Evolutionary conservation across 2,797 vertebrate species (phyloP).

Genomic region (Megaceryle alcyon): DNA sequence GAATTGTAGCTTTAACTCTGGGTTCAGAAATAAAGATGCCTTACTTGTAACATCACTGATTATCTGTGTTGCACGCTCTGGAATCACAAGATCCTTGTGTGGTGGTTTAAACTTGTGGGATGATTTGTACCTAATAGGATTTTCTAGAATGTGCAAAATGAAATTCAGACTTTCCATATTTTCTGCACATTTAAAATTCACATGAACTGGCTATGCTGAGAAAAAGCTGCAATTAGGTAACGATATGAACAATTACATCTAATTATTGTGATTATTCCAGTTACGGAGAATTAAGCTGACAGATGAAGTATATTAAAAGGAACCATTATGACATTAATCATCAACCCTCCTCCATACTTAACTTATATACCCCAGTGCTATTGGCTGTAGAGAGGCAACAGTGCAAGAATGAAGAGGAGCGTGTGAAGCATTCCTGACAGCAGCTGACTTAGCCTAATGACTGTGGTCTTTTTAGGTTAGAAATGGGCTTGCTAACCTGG

Average conservation of each 20-base stretch:
- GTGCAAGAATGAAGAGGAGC: not conserved
- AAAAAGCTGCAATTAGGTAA: conserved; percentile 3
- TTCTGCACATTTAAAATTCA: not conserved
- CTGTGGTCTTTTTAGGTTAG: not conserved
- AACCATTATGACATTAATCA: conserved; percentile 21
- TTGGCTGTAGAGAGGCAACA: not conserved
- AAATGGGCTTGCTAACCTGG: not conserved
- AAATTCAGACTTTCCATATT: not conserved
- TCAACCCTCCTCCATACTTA: not conserved
- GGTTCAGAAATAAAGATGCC: not conserved
- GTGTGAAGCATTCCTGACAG: not conserved
- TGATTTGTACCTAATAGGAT: not conserved
- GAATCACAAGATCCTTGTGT: not conserved
- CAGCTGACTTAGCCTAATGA: not conserved
- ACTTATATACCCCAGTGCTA: not conserved
- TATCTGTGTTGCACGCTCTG: not conserved
- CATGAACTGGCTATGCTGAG: not conserved
- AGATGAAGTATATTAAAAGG: conserved; percentile 23
- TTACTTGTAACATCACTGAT: not conserved
- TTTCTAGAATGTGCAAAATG: not conserved
- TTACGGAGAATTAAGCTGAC: conserved; percentile 35
- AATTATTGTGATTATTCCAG: conserved; percentile 48
- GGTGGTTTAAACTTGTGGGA: not conserved
- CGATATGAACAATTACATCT: conserved; percentile 36
- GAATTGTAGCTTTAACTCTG: not conserved